Conservation (phyloP, 2,888 invertebrate species). For the Apamea sordens region DNA sequence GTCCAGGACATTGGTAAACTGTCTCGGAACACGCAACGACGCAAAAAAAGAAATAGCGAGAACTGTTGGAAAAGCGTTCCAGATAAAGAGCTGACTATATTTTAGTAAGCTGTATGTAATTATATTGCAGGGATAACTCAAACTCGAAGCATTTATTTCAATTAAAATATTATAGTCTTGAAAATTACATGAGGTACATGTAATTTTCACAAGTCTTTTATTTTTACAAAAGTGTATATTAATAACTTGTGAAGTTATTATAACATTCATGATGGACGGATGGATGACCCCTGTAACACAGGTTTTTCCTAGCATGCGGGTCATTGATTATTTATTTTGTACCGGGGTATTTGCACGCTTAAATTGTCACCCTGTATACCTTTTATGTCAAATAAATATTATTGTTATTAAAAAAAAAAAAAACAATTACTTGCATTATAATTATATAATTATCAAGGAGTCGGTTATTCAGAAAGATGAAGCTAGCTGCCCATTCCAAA, state of each 20-base stretch:
- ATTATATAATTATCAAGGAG: background rate
- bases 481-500: background rate
- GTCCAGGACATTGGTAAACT: constrained; percentile 57
- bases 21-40: constrained; percentile 51
- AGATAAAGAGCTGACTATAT: constrained; percentile 18
- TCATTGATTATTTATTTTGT: no score
- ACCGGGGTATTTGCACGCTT: no score
- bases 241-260: no score
- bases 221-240: no score
- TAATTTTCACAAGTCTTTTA: no score
- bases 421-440: background rate
- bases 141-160: background rate
- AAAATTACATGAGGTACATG: no score
- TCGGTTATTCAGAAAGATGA: background rate
- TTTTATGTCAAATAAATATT: no score
- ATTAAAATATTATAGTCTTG: background rate
- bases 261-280: no score
- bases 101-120: background rate
- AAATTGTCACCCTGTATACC: no score
- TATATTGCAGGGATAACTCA: background rate
- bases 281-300: no score
- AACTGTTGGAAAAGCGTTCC: constrained; percentile 13
- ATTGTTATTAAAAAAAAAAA: no score
- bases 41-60: constrained; percentile 31
- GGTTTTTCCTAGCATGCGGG: no score